A percentile compares a stretch with the other conserved stretches of the same genome.
Conservation (phyloP, 1,140 invertebrate species). For the Grapholita molesta region DNA sequence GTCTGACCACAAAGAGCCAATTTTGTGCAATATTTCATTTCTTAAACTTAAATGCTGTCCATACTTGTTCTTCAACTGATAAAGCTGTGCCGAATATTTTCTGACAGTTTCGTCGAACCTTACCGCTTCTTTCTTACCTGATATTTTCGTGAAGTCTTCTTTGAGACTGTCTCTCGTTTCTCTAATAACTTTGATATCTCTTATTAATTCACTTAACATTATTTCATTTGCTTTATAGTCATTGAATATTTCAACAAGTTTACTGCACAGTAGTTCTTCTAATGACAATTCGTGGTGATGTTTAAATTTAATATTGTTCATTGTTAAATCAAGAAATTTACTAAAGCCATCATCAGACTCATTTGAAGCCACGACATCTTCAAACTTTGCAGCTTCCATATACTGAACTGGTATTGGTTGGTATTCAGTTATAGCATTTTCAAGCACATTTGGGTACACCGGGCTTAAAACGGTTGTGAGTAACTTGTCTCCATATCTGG, state of each 20-base stretch:
- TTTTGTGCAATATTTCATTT: conserved; percentile 43
- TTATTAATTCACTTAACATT: conserved; percentile 33
- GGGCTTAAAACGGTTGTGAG: conserved; percentile 34
- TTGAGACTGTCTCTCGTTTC: conserved; percentile 56
- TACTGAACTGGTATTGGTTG: conserved; percentile 42
- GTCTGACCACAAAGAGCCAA: conserved; percentile 57
- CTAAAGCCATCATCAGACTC: conserved; percentile 25
- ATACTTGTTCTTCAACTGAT: conserved; percentile 51
- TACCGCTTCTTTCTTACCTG: conserved; percentile 45
- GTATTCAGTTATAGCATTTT: conserved; percentile 33
- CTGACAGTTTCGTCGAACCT: conserved; percentile 56
- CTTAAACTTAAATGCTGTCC: conserved; percentile 36
- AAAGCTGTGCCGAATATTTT: conserved; percentile 53
- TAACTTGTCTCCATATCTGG: conserved; percentile 29
- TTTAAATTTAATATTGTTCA: conserved; percentile 50
- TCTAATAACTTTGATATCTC: conserved; percentile 50
- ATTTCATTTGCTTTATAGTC: conserved; percentile 37
- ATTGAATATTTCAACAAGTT: conserved; percentile 41
- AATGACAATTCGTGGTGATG: conserved; percentile 56
- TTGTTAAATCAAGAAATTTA: conserved; percentile 54
- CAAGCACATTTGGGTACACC: conserved; percentile 50
- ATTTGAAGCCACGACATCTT: conserved; percentile 36
- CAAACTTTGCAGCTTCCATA: conserved; percentile 43
- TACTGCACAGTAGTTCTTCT: conserved; percentile 48
- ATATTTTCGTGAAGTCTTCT: conserved; percentile 48